Percentiles rank a stretch among this genome's conserved stretches.
Evolutionary conservation across 2,113 vertebrate genomes (phyloP).

Genomic region (Pseudolaguvia tuberculata): DNA sequence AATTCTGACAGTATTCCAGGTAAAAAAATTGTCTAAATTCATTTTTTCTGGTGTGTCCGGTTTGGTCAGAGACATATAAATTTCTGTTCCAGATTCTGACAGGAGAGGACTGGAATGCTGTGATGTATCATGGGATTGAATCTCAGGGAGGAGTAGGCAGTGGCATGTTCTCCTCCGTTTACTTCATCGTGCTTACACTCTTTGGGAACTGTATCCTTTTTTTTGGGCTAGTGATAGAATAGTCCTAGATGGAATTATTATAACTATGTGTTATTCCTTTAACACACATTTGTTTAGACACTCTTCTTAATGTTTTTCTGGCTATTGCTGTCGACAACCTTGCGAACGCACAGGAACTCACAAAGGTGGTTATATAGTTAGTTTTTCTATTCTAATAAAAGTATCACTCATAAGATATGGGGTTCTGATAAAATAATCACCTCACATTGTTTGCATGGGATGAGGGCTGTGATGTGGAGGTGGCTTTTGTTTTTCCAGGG

Average conservation of each 20-base stretch:
- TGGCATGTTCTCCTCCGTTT: slow-evolving; percentile 93
- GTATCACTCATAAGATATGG: too few relatives aligned
- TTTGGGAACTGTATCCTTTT: slow-evolving; percentile 99
- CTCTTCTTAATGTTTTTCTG: slow-evolving; percentile 90
- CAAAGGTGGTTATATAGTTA: slow-evolving; percentile 73
- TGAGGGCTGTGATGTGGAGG: too few relatives aligned
- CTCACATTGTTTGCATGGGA: too few relatives aligned
- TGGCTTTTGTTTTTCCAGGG: too few relatives aligned
- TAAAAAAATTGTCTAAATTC: too few relatives aligned
- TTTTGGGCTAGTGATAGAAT: neutral
- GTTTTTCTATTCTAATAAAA: neutral
- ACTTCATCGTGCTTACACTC: slow-evolving; percentile 91
- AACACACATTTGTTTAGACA: slow-evolving; percentile 74
- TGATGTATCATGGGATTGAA: slow-evolving; percentile 94
- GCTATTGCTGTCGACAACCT: slow-evolving; percentile 95
- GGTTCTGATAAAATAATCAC: too few relatives aligned
- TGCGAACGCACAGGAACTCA: slow-evolving; percentile 92
- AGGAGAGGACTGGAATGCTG: slow-evolving; percentile 93
- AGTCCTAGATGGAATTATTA: neutral
- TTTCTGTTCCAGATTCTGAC: slow-evolving; percentile 81
- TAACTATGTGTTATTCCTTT: slow-evolving; percentile 58
- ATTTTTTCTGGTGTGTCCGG: neutral
- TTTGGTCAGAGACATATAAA: neutral
- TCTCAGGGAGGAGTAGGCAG: slow-evolving; percentile 86
- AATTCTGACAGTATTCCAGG: slow-evolving; percentile 97